These are phyloP conservation scores for Lasioglossum morio DNA, from an alignment of 2,888 invertebrate genomes.

Conservation along the genomic window DNA sequence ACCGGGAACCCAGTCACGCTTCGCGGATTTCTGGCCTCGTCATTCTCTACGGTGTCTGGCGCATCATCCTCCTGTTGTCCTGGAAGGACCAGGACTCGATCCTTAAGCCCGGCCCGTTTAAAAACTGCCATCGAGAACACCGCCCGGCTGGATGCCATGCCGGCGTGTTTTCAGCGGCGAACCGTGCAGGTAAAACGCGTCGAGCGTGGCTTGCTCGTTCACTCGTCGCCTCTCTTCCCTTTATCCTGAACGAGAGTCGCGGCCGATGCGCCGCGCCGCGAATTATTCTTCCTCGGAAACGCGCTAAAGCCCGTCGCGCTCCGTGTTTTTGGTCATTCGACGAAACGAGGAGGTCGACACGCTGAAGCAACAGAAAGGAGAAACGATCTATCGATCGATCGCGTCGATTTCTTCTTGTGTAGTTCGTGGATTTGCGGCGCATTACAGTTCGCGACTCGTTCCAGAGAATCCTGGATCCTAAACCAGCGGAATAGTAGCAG, in stretches of 20 bases:
- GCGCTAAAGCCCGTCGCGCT: constrained; percentile 51
- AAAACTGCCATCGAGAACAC: constrained; percentile 25
- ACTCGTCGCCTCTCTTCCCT: constrained; percentile 4
- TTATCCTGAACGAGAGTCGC: constrained; percentile 44
- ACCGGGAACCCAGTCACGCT: constrained; percentile 64
- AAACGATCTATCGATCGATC: background rate
- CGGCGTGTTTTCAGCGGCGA: constrained; percentile 47
- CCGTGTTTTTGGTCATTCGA: constrained; percentile 24
- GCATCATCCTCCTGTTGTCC: constrained; percentile 36
- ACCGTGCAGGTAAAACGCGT: constrained; percentile 63
- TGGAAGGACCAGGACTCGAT: constrained; percentile 53
- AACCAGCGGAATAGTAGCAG: background rate
- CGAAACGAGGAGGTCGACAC: constrained; percentile 16
- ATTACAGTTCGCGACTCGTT: background rate
- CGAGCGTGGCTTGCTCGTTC: constrained; percentile 35
- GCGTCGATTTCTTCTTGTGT: background rate
- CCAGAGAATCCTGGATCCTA: background rate
- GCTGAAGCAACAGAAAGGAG: background rate
- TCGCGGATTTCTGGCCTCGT: constrained; percentile 40
- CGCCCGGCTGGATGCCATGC: constrained; percentile 50
- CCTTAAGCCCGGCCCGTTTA: background rate
- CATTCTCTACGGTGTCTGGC: constrained; percentile 38
- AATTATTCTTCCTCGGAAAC: constrained; percentile 56
- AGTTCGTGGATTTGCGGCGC: background rate
- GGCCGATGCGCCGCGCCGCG: constrained; percentile 11